These are phyloP conservation scores for Pseudorhiza aurosa DNA, from an alignment of 30 jellyfish, hydroid and myxozoan genomes.

Conservation along the genomic window DNA sequence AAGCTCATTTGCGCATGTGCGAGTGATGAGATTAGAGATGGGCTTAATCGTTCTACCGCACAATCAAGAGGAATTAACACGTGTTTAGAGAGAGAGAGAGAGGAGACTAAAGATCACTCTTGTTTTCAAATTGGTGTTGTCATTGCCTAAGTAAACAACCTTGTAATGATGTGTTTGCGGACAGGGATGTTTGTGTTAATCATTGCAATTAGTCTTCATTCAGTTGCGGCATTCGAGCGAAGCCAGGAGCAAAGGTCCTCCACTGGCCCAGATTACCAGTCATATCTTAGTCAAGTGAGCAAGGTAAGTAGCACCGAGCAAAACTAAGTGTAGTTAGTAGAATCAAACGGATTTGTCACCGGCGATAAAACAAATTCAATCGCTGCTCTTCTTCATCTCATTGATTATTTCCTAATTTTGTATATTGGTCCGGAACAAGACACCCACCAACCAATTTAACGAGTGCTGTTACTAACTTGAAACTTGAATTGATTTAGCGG, in stretches of 20 bases:
- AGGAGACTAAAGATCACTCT: constrained; percentile 7
- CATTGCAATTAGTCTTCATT: background rate
- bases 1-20: constrained; percentile 41
- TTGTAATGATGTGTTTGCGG: background rate
- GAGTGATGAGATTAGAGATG: constrained; percentile 5
- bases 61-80: constrained; percentile 26
- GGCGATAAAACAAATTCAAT: too few species aligned
- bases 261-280: background rate
- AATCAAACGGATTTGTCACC: too few species aligned
- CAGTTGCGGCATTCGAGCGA: background rate
- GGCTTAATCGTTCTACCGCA: constrained; percentile 39
- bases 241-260: background rate
- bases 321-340: too few species aligned
- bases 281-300: too few species aligned
- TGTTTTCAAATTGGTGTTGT: background rate
- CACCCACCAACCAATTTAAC: too few species aligned
- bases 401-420: too few species aligned
- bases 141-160: background rate
- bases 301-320: too few species aligned
- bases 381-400: too few species aligned
- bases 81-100: constrained; percentile 33
- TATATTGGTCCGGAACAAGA: too few species aligned
- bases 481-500: too few species aligned
- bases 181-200: background rate
- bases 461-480: too few species aligned